A percentile compares a stretch with the other conserved stretches of the same genome.
These are phyloP conservation scores for Coreoperca whiteheadi DNA, from an alignment of 2,113 vertebrate genomes.

Conservation along the genomic window DNA sequence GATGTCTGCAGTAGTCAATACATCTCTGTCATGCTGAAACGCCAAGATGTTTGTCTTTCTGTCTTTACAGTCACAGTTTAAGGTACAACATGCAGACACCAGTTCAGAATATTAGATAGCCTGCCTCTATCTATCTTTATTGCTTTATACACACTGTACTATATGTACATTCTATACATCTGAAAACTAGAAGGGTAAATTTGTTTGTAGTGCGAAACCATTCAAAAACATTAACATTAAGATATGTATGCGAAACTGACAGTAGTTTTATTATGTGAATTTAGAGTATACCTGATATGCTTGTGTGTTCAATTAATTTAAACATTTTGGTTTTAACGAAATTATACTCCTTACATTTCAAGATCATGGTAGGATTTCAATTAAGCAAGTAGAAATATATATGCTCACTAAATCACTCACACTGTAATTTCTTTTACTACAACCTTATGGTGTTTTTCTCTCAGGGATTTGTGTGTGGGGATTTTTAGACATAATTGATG, in stretches of 20 bases:
- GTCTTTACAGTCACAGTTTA: neutral
- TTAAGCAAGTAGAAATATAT: neutral
- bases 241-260: neutral
- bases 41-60: slow-evolving; percentile 11
- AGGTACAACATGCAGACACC: neutral
- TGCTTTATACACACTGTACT: neutral
- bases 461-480: neutral
- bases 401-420: too few species aligned
- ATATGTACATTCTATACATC: neutral
- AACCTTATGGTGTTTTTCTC: neutral
- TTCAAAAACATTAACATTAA: neutral
- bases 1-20: neutral
- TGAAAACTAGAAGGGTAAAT: neutral
- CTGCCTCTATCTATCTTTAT: too few species aligned
- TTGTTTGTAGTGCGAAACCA: neutral
- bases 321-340: neutral
- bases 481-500: neutral
- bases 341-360: neutral
- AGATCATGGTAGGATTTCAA: neutral
- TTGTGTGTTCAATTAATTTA: neutral
- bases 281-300: neutral
- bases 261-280: neutral
- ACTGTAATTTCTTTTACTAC: neutral
- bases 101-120: neutral
- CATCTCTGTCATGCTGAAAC: neutral